Percentiles rank a stretch among this genome's conserved stretches.
Evolutionary conservation across 64 coral and sea anemone species (phyloP).

Genomic region (Acropora yongei): DNA sequence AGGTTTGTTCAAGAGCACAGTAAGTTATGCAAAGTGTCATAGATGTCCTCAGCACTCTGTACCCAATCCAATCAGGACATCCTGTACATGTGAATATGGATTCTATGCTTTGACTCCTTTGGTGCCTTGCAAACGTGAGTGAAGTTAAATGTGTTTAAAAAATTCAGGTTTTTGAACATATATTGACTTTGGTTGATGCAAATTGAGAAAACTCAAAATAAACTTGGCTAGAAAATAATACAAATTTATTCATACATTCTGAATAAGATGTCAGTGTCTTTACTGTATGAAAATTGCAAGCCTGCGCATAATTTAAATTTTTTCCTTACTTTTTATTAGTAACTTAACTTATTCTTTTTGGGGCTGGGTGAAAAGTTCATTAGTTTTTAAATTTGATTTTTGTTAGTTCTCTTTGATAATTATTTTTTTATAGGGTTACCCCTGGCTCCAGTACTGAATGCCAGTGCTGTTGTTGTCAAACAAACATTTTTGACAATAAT

Average conservation of each 20-base stretch:
- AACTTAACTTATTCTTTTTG: no score
- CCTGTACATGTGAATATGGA: slow-evolving; percentile 18
- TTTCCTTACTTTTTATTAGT: no score
- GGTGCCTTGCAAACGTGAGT: background rate
- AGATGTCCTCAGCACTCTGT: slow-evolving; percentile 22
- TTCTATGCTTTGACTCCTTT: background rate
- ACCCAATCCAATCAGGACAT: background rate
- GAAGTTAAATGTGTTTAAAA: background rate
- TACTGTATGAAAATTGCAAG: no score
- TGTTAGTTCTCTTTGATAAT: background rate
- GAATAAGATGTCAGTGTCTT: no score
- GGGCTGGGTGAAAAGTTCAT: no score
- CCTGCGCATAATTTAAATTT: no score
- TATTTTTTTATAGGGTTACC: slow-evolving; percentile 18
- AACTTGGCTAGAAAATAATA: no score
- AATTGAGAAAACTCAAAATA: no score
- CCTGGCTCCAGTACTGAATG: slow-evolving; percentile 4
- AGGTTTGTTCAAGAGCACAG: slow-evolving; percentile 27
- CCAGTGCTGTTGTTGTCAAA: background rate
- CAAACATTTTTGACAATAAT: background rate
- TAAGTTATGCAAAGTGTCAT: background rate
- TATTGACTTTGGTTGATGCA: no score
- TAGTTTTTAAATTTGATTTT: no score
- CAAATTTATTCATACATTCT: no score
- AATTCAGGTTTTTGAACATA: no score